phyloP scores from a whole-genome alignment of 2,888 invertebrate species.

The Coremacera marginata region DNA sequence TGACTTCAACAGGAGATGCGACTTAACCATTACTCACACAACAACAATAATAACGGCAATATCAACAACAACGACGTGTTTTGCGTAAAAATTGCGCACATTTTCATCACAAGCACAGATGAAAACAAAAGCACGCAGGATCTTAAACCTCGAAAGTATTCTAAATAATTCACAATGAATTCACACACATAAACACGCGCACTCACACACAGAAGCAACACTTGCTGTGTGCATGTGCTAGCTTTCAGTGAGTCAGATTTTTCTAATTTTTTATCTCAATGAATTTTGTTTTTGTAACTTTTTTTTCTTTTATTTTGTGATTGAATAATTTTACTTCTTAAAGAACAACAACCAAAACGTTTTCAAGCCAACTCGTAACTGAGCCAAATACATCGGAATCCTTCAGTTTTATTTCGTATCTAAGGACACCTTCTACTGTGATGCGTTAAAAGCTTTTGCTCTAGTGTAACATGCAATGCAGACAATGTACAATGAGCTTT shows the following conservation, averaged over 20 bases:
- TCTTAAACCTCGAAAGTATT: background rate
- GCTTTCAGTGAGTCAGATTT: background rate
- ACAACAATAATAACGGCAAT: background rate
- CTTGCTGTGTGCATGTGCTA: background rate
- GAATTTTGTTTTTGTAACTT: background rate
- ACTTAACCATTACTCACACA: background rate
- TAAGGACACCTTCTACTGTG: background rate
- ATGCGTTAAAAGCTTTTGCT: background rate
- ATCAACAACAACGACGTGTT: background rate
- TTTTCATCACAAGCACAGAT: background rate
- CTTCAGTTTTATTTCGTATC: slow-evolving; percentile 42
- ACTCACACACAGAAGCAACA: background rate
- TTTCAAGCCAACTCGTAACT: slow-evolving; percentile 51
- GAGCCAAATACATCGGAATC: slow-evolving; percentile 45
- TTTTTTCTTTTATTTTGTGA: background rate
- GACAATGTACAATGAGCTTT: background rate
- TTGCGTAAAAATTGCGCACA: background rate
- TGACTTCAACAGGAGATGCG: background rate
- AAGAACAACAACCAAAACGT: slow-evolving; percentile 30
- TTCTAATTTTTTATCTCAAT: background rate
- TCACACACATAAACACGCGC: background rate
- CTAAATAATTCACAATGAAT: slow-evolving; percentile 18
- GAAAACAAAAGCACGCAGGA: background rate
- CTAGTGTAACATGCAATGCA: background rate
- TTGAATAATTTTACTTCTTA: background rate